These are phyloP conservation scores for Sphaerodactylus townsendi DNA, from an alignment of 2,113 vertebrate genomes.

Conservation along the genomic window DNA sequence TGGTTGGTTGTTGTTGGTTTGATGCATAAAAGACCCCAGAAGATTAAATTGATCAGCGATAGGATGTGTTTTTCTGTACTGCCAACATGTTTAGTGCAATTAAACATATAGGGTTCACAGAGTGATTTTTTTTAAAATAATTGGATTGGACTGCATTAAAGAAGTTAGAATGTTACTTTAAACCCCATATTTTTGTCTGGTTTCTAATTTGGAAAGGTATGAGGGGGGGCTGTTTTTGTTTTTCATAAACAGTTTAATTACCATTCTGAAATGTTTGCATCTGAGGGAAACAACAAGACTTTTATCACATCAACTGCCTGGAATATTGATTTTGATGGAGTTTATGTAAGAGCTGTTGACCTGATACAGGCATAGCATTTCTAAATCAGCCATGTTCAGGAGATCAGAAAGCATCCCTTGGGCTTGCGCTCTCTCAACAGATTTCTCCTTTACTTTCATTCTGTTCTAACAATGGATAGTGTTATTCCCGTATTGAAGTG, in stretches of 20 bases:
- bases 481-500: too few species aligned
- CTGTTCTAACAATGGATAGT: too few species aligned
- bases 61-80: constrained; percentile 54
- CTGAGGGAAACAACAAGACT: too few species aligned
- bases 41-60: constrained; percentile 43
- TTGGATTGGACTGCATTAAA: constrained; percentile 81
- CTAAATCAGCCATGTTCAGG: too few species aligned
- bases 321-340: too few species aligned
- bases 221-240: not conserved
- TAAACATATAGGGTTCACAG: constrained; percentile 68
- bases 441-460: too few species aligned
- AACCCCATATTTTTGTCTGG: constrained; percentile 67
- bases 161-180: constrained; percentile 76
- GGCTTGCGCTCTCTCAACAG: too few species aligned
- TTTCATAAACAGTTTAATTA: not conserved
- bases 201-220: constrained; percentile 54
- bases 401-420: too few species aligned
- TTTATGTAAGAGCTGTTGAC: too few species aligned
- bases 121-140: constrained; percentile 69
- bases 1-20: constrained; percentile 62
- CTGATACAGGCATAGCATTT: too few species aligned
- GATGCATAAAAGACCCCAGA: constrained; percentile 53
- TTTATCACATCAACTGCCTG: too few species aligned
- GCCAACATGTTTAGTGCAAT: constrained; percentile 65
- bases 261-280: too few species aligned